Conservation (phyloP, 2,797 vertebrate genomes). For the Nyctibius grandis region DNA sequence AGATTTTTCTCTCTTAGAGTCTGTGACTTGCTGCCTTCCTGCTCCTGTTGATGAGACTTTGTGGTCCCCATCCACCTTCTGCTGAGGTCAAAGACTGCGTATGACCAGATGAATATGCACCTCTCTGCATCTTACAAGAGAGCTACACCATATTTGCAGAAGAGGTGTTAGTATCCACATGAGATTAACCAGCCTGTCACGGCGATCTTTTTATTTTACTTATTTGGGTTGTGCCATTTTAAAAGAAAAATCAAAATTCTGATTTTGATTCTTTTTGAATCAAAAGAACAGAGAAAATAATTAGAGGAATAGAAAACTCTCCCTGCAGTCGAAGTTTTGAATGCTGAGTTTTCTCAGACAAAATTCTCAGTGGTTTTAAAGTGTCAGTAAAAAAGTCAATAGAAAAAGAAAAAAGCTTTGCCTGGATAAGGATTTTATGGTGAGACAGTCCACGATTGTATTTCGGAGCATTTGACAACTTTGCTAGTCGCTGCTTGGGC, state of each 20-base stretch:
- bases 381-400: not conserved
- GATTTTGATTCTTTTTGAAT: too few species aligned
- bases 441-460: not conserved
- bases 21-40: not conserved
- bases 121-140: not conserved
- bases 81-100: not conserved
- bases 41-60: not conserved
- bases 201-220: not conserved
- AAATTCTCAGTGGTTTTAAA: not conserved
- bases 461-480: not conserved
- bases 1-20: not conserved
- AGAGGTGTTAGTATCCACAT: not conserved
- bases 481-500: not conserved
- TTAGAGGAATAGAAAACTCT: not conserved
- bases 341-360: not conserved
- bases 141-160: fast-evolving
- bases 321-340: not conserved
- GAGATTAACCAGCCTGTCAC: not conserved
- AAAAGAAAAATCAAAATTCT: too few species aligned
- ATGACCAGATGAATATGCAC: not conserved
- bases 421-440: not conserved
- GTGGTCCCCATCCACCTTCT: not conserved
- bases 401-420: not conserved
- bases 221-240: not conserved
- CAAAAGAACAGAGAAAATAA: not conserved